Evolutionary conservation across 1,140 invertebrate genomes (phyloP), one percentile per base, ranked within the genome.

Genomic region (Agrilus planipennis): DNA sequence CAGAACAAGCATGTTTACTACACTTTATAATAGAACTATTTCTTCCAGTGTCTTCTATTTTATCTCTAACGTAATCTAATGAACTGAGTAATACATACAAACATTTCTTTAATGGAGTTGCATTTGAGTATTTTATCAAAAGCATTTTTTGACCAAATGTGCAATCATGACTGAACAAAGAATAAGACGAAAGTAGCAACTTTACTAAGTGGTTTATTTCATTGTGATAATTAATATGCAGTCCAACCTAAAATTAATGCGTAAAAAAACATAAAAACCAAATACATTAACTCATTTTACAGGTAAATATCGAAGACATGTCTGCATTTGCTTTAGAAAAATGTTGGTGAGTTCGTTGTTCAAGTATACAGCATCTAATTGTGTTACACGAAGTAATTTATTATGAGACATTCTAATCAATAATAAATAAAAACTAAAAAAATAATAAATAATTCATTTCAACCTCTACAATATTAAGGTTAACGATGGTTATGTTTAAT

Each of bases 71-170:
- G 44, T 62, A 62, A 16, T 48, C 43, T 16, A 52, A 44, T 41
- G 42, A 51, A 39, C 44, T 42, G 11, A 43, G 34, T 4, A 54
- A 3, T 6, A 58, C 3, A 43, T 56, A 59, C 1, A 55, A 42
- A 15, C 42, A 5, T 47, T 51, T 55, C 41, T 59, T 57, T 7
- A 41, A 31, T 14, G 18, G 34, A 5, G 49, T 44, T n/a, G 61
- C 41, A 42, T 60, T 54, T 25, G 53, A 44, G 45, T 62, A 62
- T 48, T 58, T 55, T 21, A 61, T 57, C n/a, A 49, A 52, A 12
- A 62, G 42, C 17, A 62, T 42, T 42, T 59, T 54, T 46, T 62
- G 60, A 4, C 60, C 60, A 51, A 62, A 62, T 7, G 58, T 60
- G 28, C 49, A 36, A 31, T 51, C 44, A 34, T 48, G 44, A 34